Conservation (phyloP, 2,888 invertebrate genomes). For the Ommatoiulus sabulosus region DNA sequence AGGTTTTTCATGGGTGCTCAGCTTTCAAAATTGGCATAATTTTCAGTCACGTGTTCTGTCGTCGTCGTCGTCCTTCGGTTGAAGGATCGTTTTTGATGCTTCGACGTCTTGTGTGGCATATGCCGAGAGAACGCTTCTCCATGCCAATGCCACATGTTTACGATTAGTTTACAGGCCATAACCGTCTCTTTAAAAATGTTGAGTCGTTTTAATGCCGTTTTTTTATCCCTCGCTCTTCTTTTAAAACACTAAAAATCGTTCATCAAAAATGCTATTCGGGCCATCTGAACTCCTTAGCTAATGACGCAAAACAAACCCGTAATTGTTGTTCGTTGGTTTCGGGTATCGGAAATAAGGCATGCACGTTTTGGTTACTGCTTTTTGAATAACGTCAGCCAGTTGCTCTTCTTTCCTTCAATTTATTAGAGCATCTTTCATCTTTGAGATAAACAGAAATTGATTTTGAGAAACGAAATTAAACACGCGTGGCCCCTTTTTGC, state of each 20-base stretch:
- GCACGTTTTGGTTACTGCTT: slow-evolving; percentile 28
- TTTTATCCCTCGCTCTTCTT: slow-evolving; percentile 5
- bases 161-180: slow-evolving; percentile 43
- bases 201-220: neutral
- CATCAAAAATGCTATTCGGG: neutral
- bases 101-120: slow-evolving; percentile 13
- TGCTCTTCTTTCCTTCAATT: neutral
- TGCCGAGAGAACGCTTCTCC: neutral
- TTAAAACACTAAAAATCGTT: neutral
- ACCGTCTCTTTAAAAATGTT: slow-evolving; percentile 17
- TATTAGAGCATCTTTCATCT: slow-evolving; percentile 1
- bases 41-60: neutral
- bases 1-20: neutral
- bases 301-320: slow-evolving; percentile 2
- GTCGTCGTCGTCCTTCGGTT: neutral
- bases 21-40: neutral
- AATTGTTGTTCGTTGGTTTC: slow-evolving; percentile 18
- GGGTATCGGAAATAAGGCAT: slow-evolving; percentile 16
- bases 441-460: slow-evolving; percentile 28
- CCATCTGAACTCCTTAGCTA: neutral
- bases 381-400: neutral
- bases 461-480: slow-evolving; percentile 23
- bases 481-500: neutral
- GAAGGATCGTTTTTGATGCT: slow-evolving; percentile 23
- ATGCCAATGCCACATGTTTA: slow-evolving; percentile 33